Base-by-base conservation (phyloP, 1,140 invertebrate genomes). In the Drosophila seguyi region DNA sequence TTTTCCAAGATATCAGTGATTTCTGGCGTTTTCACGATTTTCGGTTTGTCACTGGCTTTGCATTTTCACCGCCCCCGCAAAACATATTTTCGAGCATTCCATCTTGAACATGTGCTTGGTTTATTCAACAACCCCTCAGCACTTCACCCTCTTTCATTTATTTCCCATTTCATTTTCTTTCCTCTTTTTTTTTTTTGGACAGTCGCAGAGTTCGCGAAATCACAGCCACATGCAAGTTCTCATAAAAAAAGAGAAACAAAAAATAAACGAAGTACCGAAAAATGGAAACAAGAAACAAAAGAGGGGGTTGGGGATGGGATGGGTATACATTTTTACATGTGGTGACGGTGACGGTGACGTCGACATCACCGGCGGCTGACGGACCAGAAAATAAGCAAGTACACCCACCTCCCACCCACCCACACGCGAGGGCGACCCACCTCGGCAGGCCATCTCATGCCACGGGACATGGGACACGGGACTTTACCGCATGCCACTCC, bases 381-480 rank as follows among this genome's bases (percentile, higher is more conserved):
- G 84, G 84, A 88, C 84, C 84, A 88, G 84, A 88, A 88, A 88
- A 88, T 88, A 88, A 88, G 84, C 84, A 85, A 85, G 80, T 78
- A 78, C 81, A 52, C 67, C 76, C 69, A 62, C 76, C 74, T 65
- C 59, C 20, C 74, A 48, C 29, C 31, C 0, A 7, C 2, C 18
- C 13, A 29, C 59, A 45, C 36, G 55, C n/a, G n/a, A n/a, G 13
- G 18, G 27, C 27, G 18, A 44, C 20, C 41, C 45, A 53, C 60
- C 36, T 27, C 55, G 38, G 52, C 52, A n/a, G 52, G 52, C 52
- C 52, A 38, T 55, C 50, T 53, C 52, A 38, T 55, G 20, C 52
- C 52, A 55, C 14, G 14, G 52, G 20, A 16, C 29, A 36, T 4
- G 45, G 45, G 45, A 16, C 18, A 53, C 6, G 31, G 50, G 31